These are phyloP conservation scores for Plumapathes pennacea DNA, from an alignment of 92 coral and sea anemone genomes.

Conservation along the genomic window DNA sequence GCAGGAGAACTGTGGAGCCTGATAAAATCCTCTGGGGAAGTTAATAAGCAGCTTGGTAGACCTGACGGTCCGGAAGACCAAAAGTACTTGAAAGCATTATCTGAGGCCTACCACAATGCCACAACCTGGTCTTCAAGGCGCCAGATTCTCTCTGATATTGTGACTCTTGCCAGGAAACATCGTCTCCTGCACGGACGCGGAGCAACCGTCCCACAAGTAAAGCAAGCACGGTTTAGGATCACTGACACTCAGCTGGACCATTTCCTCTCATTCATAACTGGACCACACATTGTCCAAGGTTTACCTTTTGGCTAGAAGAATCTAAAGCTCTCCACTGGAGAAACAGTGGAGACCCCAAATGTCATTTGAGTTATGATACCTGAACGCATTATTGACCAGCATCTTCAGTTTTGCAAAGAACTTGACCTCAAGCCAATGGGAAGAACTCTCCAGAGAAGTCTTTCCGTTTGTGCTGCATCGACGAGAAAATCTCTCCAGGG, in stretches of 20 bases:
- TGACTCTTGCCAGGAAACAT: neutral
- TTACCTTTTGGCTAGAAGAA: neutral
- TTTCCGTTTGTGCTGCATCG: neutral
- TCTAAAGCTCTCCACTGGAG: neutral
- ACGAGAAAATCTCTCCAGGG: neutral
- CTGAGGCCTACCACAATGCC: neutral
- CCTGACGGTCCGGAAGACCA: neutral
- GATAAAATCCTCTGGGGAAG: no score
- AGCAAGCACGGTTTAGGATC: neutral
- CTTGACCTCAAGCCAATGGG: slow-evolving; percentile 4
- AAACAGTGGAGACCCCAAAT: slow-evolving; percentile 1
- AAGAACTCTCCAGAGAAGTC: slow-evolving; percentile 1
- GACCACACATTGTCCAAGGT: no score
- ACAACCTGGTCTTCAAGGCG: neutral
- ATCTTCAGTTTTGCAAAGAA: slow-evolving; percentile 5
- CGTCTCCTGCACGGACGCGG: neutral
- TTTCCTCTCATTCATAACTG: neutral
- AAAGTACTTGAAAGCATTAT: neutral
- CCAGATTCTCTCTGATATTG: neutral
- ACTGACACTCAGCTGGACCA: neutral
- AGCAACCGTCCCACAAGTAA: neutral
- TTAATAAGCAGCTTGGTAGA: neutral
- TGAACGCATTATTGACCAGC: slow-evolving; percentile 2
- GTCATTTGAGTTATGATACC: slow-evolving; percentile 13
- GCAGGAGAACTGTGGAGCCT: neutral